A percentile compares a stretch with the other conserved stretches of the same genome.
These are phyloP conservation scores for Adelosebastes latens DNA, from an alignment of 2,797 vertebrate species.

Conservation along the genomic window DNA sequence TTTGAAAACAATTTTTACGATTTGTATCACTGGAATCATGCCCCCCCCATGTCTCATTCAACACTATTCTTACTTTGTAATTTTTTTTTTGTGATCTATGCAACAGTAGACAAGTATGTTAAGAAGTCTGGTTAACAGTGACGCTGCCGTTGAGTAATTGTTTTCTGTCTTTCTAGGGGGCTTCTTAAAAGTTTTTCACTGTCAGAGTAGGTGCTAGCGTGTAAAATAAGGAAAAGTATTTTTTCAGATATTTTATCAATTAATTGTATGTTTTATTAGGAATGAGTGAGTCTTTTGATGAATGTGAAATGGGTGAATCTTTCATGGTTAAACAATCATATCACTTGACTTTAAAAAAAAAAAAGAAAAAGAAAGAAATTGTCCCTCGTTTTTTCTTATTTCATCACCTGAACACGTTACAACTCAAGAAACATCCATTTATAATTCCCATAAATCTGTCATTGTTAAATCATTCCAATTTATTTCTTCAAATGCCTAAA, in stretches of 20 bases:
- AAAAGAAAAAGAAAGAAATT: slow-evolving; percentile 3
- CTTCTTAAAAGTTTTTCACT: slow-evolving; percentile 45
- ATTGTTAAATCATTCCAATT: slow-evolving; percentile 82
- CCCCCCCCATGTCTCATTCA: slow-evolving; percentile 1
- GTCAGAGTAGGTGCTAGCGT: slow-evolving; percentile 60
- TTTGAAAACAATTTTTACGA: slow-evolving; percentile 21
- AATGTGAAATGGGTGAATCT: slow-evolving; percentile 64
- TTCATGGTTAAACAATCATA: slow-evolving; percentile 71
- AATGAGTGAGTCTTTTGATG: slow-evolving; percentile 71
- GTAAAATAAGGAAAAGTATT: slow-evolving; percentile 74
- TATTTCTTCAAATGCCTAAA: slow-evolving; percentile 84
- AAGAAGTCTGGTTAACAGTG: slow-evolving; percentile 14
- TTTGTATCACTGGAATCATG: slow-evolving; percentile 12
- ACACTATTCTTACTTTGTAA: slow-evolving; percentile 5
- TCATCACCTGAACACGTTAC: slow-evolving; percentile 51
- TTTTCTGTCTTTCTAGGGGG: slow-evolving; percentile 29
- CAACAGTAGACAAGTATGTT: slow-evolving; percentile 50
- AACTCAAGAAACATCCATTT: slow-evolving; percentile 52
- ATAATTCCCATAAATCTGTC: slow-evolving; percentile 57
- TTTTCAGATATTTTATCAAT: slow-evolving; percentile 77
- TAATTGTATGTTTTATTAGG: slow-evolving; percentile 75
- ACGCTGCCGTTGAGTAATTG: slow-evolving; percentile 20
- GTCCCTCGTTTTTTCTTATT: slow-evolving; percentile 57
- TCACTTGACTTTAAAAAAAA: slow-evolving; percentile 54
- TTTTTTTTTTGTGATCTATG: slow-evolving; percentile 69